Evolutionary conservation across 2,888 invertebrate species (phyloP).

Genomic region (Drosophila borealis): DNA sequence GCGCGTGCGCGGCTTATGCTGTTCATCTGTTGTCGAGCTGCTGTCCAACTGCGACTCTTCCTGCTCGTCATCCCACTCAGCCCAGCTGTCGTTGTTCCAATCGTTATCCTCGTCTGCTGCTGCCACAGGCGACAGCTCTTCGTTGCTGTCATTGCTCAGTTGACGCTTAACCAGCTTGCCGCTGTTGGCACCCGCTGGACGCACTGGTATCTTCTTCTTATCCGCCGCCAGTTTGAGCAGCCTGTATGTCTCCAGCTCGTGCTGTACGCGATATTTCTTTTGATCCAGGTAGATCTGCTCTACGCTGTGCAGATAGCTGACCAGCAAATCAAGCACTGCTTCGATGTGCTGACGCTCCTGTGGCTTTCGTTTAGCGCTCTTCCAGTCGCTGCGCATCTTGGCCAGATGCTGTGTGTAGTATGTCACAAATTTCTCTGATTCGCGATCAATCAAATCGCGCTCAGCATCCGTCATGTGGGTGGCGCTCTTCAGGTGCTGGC

Average conservation of each 20-base stretch:
- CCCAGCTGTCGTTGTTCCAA: conserved; percentile 67
- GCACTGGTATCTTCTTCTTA: conserved; percentile 81
- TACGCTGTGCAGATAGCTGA: conserved; percentile 92
- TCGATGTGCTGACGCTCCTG: conserved; percentile 92
- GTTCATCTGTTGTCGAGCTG: conserved; percentile 12
- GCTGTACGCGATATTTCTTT: conserved; percentile 93
- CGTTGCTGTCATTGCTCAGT: conserved; percentile 19
- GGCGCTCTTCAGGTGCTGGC: conserved; percentile 89
- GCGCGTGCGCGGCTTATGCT: conserved; percentile 51
- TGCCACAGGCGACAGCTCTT: conserved; percentile 1
- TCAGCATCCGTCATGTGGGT: conserved; percentile 93
- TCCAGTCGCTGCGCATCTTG: conserved; percentile 90
- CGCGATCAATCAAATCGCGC: conserved; percentile 93
- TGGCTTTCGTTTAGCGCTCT: conserved; percentile 85
- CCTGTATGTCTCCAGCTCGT: conserved; percentile 93
- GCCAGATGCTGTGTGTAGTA: conserved; percentile 91
- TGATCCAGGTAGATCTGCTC: conserved; percentile 95
- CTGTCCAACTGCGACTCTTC: conserved; percentile 4
- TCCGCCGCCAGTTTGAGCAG: conserved; percentile 89
- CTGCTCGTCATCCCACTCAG: conserved; percentile 56
- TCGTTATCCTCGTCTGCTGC: conserved; percentile 48
- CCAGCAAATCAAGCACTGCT: conserved; percentile 90
- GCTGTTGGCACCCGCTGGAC: conserved; percentile 73
- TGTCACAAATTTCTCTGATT: conserved; percentile 93
- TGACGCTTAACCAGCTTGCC: conserved; percentile 46